These are phyloP conservation scores for Loriculus beryllinus DNA, from an alignment of 2,797 vertebrate species.

Conservation along the genomic window DNA sequence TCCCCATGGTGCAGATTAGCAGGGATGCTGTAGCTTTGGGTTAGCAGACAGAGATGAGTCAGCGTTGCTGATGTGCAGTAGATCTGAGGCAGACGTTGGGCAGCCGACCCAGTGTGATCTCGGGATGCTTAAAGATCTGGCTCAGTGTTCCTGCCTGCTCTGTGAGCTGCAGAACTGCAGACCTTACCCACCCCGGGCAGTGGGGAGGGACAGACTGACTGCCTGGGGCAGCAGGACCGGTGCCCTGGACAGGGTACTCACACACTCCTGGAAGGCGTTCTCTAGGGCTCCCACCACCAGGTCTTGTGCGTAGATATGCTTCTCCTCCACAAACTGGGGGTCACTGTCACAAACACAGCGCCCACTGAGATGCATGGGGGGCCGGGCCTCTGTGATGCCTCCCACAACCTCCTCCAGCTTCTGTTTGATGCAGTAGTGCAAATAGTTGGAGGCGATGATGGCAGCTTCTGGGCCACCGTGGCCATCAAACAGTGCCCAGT, in stretches of 20 bases:
- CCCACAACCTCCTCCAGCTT: constrained; percentile 75
- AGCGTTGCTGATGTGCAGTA: rapidly evolving
- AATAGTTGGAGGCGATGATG: constrained; percentile 75
- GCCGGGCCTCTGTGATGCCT: constrained; percentile 49
- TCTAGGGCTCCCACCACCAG: constrained; percentile 78
- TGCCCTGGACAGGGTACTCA: constrained; percentile 44
- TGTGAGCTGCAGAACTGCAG: not conserved
- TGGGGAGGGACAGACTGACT: not conserved
- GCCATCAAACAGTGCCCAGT: constrained; percentile 80
- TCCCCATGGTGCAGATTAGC: not conserved
- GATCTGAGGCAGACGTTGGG: not conserved
- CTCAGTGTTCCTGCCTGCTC: not conserved
- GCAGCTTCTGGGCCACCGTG: constrained; percentile 76
- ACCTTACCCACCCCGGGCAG: not conserved
- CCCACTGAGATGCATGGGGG: constrained; percentile 75
- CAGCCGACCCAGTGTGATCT: rapidly evolving
- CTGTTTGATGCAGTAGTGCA: constrained; percentile 78
- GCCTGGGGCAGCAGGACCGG: not conserved
- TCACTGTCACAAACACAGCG: constrained; percentile 70
- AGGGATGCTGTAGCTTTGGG: not conserved
- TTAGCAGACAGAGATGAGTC: not conserved
- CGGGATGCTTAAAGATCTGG: not conserved
- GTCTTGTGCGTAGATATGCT: constrained; percentile 68
- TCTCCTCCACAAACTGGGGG: constrained; percentile 76
- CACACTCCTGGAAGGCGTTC: constrained; percentile 78